Evolutionary conservation across 2,797 vertebrate genomes (phyloP).

Genomic region (Prionace glauca): DNA sequence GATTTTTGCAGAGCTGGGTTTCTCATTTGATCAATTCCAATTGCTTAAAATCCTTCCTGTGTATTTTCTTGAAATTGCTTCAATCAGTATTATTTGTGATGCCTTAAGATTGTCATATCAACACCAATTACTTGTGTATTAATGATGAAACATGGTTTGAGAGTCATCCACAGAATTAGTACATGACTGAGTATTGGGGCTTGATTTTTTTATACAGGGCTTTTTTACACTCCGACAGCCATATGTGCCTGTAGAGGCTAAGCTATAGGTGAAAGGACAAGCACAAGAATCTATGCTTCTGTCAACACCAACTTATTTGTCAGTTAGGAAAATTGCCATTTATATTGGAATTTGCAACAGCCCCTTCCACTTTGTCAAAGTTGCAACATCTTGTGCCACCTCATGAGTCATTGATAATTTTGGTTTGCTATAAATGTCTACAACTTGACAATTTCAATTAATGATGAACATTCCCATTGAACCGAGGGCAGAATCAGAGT

Average conservation of each 20-base stretch:
- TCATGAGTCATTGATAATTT: background rate
- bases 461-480: background rate
- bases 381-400: background rate
- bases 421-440: background rate
- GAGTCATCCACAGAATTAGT: constrained; percentile 22
- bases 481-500: background rate
- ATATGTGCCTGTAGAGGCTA: background rate
- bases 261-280: background rate
- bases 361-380: background rate
- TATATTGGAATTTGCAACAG: background rate
- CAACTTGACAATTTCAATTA: background rate
- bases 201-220: background rate
- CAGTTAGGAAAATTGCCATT: background rate
- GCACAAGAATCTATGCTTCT: background rate
- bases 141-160: background rate
- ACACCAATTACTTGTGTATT: background rate
- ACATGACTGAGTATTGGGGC: background rate
- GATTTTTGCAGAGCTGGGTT: constrained; percentile 54
- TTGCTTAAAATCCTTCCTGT: background rate
- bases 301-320: background rate
- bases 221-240: background rate
- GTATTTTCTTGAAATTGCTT: background rate
- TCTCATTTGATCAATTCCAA: background rate
- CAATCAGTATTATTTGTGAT: background rate
- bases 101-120: background rate